Conservation (phyloP, 2,797 vertebrate genomes). For the Sparus aurata region DNA sequence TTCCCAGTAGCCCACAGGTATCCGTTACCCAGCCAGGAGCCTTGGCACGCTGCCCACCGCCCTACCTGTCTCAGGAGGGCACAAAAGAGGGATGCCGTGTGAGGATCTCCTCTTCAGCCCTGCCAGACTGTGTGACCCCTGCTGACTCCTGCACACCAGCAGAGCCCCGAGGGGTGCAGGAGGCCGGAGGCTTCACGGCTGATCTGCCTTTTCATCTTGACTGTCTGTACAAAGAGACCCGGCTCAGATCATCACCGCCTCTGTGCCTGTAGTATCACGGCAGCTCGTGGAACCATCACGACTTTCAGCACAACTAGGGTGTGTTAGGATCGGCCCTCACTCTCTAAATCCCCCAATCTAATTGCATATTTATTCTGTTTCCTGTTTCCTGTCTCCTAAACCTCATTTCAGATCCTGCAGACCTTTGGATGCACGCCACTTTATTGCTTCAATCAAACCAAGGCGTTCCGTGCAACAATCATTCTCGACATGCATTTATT, state of each 20-base stretch:
- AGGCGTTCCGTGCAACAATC: background rate
- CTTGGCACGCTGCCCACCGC: constrained; percentile 61
- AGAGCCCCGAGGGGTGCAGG: background rate
- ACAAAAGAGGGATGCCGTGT: constrained; percentile 57
- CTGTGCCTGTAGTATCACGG: background rate
- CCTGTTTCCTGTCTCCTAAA: constrained; percentile 1
- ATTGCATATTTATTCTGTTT: background rate
- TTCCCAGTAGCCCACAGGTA: constrained; percentile 80
- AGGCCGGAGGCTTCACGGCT: constrained; percentile 17
- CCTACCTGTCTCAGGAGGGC: constrained; percentile 59
- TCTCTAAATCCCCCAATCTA: background rate
- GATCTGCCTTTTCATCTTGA: constrained; percentile 39
- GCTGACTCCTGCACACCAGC: constrained; percentile 42
- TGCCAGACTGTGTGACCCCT: constrained; percentile 26
- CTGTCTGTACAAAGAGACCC: constrained; percentile 25
- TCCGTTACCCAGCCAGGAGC: constrained; percentile 71
- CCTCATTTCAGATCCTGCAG: background rate
- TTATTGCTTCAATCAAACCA: background rate
- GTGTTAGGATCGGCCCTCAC: too few species aligned
- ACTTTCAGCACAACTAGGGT: too few species aligned
- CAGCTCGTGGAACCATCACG: too few species aligned
- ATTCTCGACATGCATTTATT: background rate
- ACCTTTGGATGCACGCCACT: background rate
- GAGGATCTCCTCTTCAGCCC: constrained; percentile 37
- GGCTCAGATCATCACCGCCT: background rate